These are phyloP conservation scores for Brachymystax lenok DNA, from an alignment of 2,797 vertebrate species.

Conservation along the genomic window DNA sequence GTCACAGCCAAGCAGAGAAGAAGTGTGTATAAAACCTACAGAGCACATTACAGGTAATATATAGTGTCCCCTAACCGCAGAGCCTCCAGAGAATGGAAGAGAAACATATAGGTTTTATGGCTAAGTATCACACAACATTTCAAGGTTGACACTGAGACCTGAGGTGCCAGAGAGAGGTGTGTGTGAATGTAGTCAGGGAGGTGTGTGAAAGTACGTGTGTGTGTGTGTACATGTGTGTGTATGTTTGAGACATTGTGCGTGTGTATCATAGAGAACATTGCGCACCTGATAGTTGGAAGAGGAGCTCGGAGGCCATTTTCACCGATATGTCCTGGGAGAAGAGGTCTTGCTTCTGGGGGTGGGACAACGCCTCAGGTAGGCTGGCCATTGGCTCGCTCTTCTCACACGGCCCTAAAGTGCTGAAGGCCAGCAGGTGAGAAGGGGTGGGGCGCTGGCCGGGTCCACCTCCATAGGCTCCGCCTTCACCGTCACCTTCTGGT, in stretches of 20 bases:
- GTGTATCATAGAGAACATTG: background rate
- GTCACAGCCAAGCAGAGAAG: slow-evolving; percentile 56
- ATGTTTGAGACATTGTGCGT: background rate
- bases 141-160: slow-evolving; percentile 44
- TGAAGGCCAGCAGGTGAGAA: slow-evolving; percentile 84
- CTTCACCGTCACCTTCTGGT: slow-evolving; percentile 88
- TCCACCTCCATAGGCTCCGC: slow-evolving; percentile 98
- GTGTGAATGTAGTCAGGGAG: background rate
- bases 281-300: slow-evolving; percentile 93
- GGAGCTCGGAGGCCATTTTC: slow-evolving; percentile 98
- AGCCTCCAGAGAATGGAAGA: slow-evolving; percentile 53
- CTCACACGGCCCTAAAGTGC: slow-evolving; percentile 91
- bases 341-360: slow-evolving; percentile 88
- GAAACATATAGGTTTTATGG: slow-evolving; percentile 63
- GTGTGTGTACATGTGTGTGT: background rate
- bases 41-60: slow-evolving; percentile 40
- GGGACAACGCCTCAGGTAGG: slow-evolving; percentile 84
- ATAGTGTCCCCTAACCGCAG: slow-evolving; percentile 49
- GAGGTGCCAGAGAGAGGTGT: slow-evolving; percentile 3
- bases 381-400: slow-evolving; percentile 85
- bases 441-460: slow-evolving; percentile 78
- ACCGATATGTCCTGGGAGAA: slow-evolving; percentile 99
- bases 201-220: slow-evolving; percentile 15
- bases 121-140: slow-evolving; percentile 40
- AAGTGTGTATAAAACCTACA: slow-evolving; percentile 33